Evolutionary conservation across 2,888 invertebrate species (phyloP), one percentile per base, ranked within the genome.

Genomic region (Psylliodes chrysocephalus): DNA sequence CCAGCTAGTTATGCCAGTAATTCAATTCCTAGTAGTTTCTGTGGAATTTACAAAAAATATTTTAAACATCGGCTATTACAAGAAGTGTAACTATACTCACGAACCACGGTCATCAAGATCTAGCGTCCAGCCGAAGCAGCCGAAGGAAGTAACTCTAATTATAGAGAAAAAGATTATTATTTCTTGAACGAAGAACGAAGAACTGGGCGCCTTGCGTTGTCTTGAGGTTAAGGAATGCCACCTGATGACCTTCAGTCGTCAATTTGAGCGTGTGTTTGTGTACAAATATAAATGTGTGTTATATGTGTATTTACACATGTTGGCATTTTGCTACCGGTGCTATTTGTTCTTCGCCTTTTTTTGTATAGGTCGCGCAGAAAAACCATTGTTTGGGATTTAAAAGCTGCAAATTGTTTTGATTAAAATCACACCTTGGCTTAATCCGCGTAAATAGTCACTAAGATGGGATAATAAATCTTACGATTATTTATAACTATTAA

Each of bases 161-260:
- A 40, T 42, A 60, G 18, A 52, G 42, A 44, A 62, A 61, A 72
- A 71, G 67, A 71, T 68, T 61, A 71, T 73, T 69, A 71, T 72
- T 73, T 71, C 60, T 66, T 70, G 67, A 71, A 73, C 75, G 71
- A 61, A 59, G 53, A 71, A 73, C 75, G 71, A 65, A 33, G 54
- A 12, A 54, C 10, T 51, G 75, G 75, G 76, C 76, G 75, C 77
- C 77, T 49, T 30, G 40, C 40, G 49, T 38, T 51, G 68, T 68
- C 69, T 69, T 72, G 65, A 64, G 54, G 66, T 63, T 56, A 53
- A 70, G 73, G 78, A 78, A 78, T 78, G 78, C 74, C 64, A 66
- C 67, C 69, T 69, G 77, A 72, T 76, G 77, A 74, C 78, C 78
- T 78, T 78, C 77, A 68, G 68, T 68, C 52, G 62, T 67, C 64